These are phyloP conservation scores for Diplodus puntazzo DNA, from an alignment of 2,797 vertebrate species.

Conservation along the genomic window DNA sequence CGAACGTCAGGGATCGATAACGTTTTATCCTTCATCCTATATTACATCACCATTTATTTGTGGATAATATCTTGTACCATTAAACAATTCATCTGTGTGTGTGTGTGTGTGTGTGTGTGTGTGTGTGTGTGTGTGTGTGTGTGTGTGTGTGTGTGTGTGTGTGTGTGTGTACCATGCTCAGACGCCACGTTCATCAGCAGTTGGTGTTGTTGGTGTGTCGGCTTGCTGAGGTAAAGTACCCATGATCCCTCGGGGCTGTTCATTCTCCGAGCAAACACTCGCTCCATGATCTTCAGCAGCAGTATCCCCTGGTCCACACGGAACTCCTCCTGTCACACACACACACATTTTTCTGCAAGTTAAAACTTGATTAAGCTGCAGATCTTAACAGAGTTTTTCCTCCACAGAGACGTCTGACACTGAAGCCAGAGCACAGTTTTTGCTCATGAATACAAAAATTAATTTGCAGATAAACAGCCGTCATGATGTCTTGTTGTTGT, in stretches of 20 bases:
- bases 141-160: constrained; percentile 25
- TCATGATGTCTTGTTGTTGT: too few species aligned
- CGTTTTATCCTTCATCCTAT: too few species aligned
- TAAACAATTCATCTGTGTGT: too few species aligned
- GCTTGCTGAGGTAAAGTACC: constrained; percentile 95
- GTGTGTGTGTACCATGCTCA: constrained; percentile 83
- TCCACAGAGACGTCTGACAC: too few species aligned
- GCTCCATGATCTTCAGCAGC: constrained; percentile 91
- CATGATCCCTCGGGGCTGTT: constrained; percentile 90
- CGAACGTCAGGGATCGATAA: too few species aligned
- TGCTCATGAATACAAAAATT: too few species aligned
- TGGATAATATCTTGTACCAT: too few species aligned
- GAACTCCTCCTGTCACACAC: constrained; percentile 90
- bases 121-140: too few species aligned
- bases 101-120: constrained; percentile 17
- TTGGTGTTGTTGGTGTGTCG: constrained; percentile 93
- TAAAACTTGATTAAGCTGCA: neutral
- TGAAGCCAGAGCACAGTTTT: too few species aligned
- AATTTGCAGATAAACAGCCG: neutral
- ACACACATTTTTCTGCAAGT: constrained; percentile 2
- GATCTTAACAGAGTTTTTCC: neutral
- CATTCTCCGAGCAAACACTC: constrained; percentile 89
- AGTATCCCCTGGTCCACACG: constrained; percentile 88
- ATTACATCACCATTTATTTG: too few species aligned
- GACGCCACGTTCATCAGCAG: constrained; percentile 94